Percentiles rank a stretch among this genome's conserved stretches.
Conservation (phyloP, 2,888 invertebrate genomes). For the Lycaena phlaeas region DNA sequence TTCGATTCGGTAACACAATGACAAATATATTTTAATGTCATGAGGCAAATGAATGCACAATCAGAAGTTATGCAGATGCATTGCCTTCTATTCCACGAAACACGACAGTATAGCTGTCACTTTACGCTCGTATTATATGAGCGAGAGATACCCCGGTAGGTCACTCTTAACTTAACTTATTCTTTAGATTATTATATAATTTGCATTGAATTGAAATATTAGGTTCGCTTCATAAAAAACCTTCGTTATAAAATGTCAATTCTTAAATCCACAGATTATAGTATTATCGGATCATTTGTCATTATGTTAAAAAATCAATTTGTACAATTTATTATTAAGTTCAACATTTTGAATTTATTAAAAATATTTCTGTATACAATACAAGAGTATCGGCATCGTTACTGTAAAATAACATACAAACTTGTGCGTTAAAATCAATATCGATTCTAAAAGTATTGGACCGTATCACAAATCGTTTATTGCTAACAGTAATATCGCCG, state of each 20-base stretch:
- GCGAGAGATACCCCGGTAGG: no score
- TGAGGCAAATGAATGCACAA: no score
- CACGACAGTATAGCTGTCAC: no score
- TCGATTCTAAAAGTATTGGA: constrained; percentile 29
- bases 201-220: no score
- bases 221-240: no score
- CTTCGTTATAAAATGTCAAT: no score
- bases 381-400: constrained; percentile 6
- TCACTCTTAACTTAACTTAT: no score
- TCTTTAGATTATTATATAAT: no score
- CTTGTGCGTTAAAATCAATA: constrained; percentile 48
- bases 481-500: constrained; percentile 53
- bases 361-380: constrained; percentile 1
- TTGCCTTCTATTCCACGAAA: background rate
- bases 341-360: background rate
- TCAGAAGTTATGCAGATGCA: background rate
- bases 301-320: background rate
- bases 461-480: constrained; percentile 63
- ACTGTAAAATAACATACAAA: constrained; percentile 21
- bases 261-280: no score
- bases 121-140: no score
- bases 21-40: no score
- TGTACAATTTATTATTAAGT: background rate
- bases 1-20: background rate
- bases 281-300: background rate